Evolutionary conservation across 2,888 invertebrate genomes (phyloP), one percentile per base, ranked within the genome.

Genomic region (Pyrgus malvae): DNA sequence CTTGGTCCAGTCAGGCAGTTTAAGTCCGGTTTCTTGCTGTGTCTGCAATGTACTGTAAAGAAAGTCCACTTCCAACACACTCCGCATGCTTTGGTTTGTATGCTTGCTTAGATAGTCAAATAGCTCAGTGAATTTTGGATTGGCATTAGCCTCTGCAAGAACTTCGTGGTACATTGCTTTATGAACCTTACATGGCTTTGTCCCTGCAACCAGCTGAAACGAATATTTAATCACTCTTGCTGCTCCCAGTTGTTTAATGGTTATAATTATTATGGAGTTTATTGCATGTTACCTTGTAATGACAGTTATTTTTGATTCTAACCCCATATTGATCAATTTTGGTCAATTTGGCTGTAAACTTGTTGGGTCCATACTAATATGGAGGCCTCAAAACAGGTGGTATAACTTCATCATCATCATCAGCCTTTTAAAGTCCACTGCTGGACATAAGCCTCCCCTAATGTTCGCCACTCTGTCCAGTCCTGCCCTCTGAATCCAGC

Each of bases 1-100:
- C 60, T 91, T 91, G 0, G 95, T 93, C 96, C 96, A 96, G 37
- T 92, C 89, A 0, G 96, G 96, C n/a, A 97, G 77, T 40, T 91
- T 88, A 27, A 96, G 83, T 7, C 93, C 94, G 0, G 89, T 87
- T 57, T 95, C 92, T 46, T 91, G 79, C 48, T 92, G 83, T 8
- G 95, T 92, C 70, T 93, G 91, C 4, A 96, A 78, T 0, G 93
- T 94, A 69, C 94, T 94, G 70, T 93, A 96, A 7, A 96, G 76
- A 45, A 91, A 91, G 75, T 96, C 96, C 1, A 95, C 92, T 21
- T 92, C 91, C n/a, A 93, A 75, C 3, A 95, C 90, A 60, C 90
- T 93, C 5, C 76, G 70, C 69, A 90, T 75, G 38, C 73, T 83
- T 61, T 90, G 83, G 54, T 90, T 90, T 6, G 89, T 85, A 55